Evolutionary conservation across 2,888 invertebrate genomes (phyloP), one percentile per base, ranked within the genome.

Genomic region (Dermolepida albohirtum): DNA sequence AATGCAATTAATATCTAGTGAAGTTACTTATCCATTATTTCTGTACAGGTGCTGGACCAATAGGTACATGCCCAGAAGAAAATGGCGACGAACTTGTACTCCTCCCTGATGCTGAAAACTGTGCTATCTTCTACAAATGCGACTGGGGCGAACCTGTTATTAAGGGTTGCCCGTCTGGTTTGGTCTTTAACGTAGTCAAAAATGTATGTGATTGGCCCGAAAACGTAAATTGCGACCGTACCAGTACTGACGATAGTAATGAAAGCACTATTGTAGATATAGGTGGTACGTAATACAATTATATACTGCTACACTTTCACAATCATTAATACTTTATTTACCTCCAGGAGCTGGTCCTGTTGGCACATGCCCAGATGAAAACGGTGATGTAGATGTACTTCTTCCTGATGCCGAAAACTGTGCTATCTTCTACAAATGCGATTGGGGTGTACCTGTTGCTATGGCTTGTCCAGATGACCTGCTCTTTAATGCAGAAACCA

Each of bases 81-180:
- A 52, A 40, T 14, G 51, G 22, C 1, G 52, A 62, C 16, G 16
- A 11, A 5, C 34, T 52, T 22, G 64, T 52, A 14, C 64, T 64
- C 43, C 14, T 54, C 10, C 65, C 65, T 29, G 55, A 55, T 17
- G 43, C 41, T 14, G 43, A 59, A 43, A 43, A 59, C 41, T 59
- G 59, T n/a, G 43, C 16, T 22, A 16, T 22, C 12, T 59, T 59
- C 41, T 59, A 59, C 59, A 59, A 43, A 43, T 59, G 59, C 43
- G 43, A 59, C 39, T 22, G 27, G 14, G 41, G 43, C 11, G 43
- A 4, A 10, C 22, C 41, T 5, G 16, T 43, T 12, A 22, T 17
- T 16, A 43, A 43, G 16, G n/a, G n/a, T n/a, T 59, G 59, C 27
- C 59, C 41, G 8, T 22, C 16, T 7, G 59, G 43, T 43, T 17